Percentiles rank a stretch among this genome's conserved stretches.
Evolutionary conservation across 2,888 invertebrate genomes (phyloP).

Genomic region (Oligia latruncula): DNA sequence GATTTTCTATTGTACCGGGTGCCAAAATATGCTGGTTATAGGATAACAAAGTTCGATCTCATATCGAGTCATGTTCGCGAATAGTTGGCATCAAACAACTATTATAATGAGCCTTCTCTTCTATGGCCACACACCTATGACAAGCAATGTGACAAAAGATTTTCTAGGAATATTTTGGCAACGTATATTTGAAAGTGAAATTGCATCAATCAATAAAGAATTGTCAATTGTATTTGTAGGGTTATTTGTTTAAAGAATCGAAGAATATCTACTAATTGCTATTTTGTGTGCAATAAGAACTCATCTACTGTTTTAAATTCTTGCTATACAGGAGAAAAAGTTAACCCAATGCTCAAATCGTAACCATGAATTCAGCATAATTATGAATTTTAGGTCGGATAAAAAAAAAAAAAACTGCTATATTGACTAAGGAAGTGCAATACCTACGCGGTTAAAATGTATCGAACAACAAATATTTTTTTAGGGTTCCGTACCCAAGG

Average conservation of each 20-base stretch:
- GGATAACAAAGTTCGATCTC: not conserved
- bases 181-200: conserved; percentile 32
- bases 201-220: conserved; percentile 17
- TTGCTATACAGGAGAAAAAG: too few species aligned
- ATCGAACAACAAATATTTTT: too few species aligned
- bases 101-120: conserved; percentile 25
- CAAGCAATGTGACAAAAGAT: conserved; percentile 10
- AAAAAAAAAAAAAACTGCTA: too few species aligned
- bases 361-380: too few species aligned
- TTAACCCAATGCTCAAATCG: too few species aligned
- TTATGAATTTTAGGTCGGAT: too few species aligned
- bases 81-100: conserved; percentile 31
- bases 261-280: not conserved
- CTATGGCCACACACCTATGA: conserved; percentile 18
- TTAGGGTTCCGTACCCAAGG: too few species aligned
- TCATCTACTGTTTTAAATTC: not conserved
- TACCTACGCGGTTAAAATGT: too few species aligned
- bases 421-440: too few species aligned
- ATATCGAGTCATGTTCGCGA: conserved; percentile 7
- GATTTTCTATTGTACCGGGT: not conserved
- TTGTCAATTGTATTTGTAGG: not conserved
- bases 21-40: conserved; percentile 5
- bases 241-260: not conserved
- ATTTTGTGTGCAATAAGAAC: not conserved
- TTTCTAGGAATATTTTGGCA: conserved; percentile 31